Percentiles rank a stretch among this genome's conserved stretches.
These are phyloP conservation scores for Amphiduros pacificus DNA, from an alignment of 2,888 invertebrate genomes.

Conservation along the genomic window DNA sequence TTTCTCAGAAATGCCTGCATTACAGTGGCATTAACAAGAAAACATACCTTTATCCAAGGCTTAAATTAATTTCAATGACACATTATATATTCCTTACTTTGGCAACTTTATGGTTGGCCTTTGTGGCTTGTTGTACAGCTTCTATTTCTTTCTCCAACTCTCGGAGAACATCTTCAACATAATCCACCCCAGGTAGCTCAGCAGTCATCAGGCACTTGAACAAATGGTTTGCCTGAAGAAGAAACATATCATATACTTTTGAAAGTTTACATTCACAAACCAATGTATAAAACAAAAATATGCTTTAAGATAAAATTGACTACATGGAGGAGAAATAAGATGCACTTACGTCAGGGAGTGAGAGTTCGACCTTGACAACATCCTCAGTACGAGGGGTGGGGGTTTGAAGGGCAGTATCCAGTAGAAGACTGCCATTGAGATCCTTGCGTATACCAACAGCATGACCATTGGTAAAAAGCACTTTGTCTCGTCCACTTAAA, in stretches of 20 bases:
- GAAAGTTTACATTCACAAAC: neutral
- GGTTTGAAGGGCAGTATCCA: constrained; percentile 86
- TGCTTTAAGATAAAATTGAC: neutral
- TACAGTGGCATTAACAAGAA: no score
- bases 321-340: neutral
- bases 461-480: constrained; percentile 80
- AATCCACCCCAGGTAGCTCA: constrained; percentile 76
- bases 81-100: constrained; percentile 68
- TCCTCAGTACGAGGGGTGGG: constrained; percentile 78
- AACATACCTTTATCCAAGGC: no score
- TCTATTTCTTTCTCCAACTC: constrained; percentile 78
- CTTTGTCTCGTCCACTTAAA: constrained; percentile 72
- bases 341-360: constrained; percentile 75
- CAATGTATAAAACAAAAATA: neutral
- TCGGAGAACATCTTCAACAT: constrained; percentile 75
- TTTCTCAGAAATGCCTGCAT: no score
- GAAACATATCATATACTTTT: neutral
- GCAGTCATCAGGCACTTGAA: constrained; percentile 78
- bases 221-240: constrained; percentile 74
- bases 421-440: constrained; percentile 85
- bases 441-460: constrained; percentile 84
- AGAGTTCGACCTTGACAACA: constrained; percentile 79
- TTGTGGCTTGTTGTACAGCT: constrained; percentile 71
- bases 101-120: constrained; percentile 86
- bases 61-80: no score